A percentile compares a stretch with the other conserved stretches of the same genome.
These are phyloP conservation scores for Euplexia lucipara DNA, from an alignment of 2,888 invertebrate species.

Conservation along the genomic window DNA sequence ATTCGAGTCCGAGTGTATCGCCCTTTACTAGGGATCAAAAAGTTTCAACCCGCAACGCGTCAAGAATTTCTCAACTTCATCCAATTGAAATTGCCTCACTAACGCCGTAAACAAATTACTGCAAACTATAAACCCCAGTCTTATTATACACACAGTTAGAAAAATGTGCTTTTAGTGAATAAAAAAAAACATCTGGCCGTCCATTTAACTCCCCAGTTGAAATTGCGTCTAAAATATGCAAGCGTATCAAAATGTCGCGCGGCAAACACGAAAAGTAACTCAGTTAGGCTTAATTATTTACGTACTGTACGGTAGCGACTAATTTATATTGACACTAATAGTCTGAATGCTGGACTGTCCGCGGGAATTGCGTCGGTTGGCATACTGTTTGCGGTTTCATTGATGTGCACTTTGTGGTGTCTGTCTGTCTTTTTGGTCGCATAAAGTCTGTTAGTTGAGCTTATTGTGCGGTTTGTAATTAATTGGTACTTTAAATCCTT, in stretches of 20 bases:
- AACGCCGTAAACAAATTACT: too few relatives aligned
- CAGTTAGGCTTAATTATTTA: conserved; percentile 43
- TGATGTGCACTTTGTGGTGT: conserved; percentile 41
- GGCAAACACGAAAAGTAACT: conserved; percentile 42
- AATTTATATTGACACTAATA: conserved; percentile 51
- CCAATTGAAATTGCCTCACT: background rate
- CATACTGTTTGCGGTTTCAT: conserved; percentile 39
- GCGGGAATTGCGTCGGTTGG: conserved; percentile 23
- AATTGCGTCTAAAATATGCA: conserved; percentile 52
- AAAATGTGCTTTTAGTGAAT: background rate
- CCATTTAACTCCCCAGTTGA: background rate
- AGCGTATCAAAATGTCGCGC: conserved; percentile 33
- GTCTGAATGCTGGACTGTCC: conserved; percentile 20
- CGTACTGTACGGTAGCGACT: conserved; percentile 19
- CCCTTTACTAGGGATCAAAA: too few relatives aligned
- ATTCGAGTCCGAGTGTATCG: too few relatives aligned
- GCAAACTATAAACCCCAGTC: background rate
- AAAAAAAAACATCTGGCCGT: background rate
- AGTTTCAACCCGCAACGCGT: too few relatives aligned
- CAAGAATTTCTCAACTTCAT: background rate
- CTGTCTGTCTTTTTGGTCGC: background rate
- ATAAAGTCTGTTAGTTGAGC: conserved; percentile 6
- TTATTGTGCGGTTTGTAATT: conserved; percentile 28
- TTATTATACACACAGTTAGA: background rate
- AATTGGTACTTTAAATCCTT: conserved; percentile 28